These are phyloP conservation scores for Mya arenaria DNA, from an alignment of 1,140 invertebrate genomes.

Conservation along the genomic window DNA sequence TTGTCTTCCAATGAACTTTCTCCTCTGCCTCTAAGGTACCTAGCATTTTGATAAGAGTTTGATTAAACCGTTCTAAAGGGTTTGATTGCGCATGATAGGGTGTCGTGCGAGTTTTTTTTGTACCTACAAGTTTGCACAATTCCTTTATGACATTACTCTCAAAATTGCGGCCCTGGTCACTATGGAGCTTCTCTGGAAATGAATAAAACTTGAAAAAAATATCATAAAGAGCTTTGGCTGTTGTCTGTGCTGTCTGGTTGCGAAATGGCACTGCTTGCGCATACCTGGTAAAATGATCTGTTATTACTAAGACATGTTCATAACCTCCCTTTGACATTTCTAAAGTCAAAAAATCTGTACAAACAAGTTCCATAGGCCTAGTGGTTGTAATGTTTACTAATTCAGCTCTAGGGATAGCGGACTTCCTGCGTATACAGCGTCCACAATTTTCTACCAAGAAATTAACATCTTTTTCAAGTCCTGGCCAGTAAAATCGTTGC, in stretches of 20 bases:
- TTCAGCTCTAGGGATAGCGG: neutral
- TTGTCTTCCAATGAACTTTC: too few species aligned
- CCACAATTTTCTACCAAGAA: constrained; percentile 8
- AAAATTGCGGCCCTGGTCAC: constrained; percentile 54
- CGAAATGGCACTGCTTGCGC: constrained; percentile 32
- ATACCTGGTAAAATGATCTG: constrained; percentile 56
- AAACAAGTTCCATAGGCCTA: constrained; percentile 15
- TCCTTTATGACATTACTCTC: constrained; percentile 43
- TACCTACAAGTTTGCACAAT: constrained; percentile 1
- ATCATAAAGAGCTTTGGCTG: constrained; percentile 40
- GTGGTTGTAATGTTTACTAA: constrained; percentile 4
- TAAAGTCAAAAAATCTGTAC: constrained; percentile 29
- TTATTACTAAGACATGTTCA: constrained; percentile 47
- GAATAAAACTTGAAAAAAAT: constrained; percentile 39
- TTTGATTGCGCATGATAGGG: constrained; percentile 26
- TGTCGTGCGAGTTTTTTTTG: constrained; percentile 8
- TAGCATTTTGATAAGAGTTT: too few species aligned
- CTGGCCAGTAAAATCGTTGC: constrained; percentile 31
- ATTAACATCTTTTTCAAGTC: constrained; percentile 7
- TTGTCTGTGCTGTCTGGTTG: constrained; percentile 50
- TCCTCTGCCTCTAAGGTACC: too few species aligned
- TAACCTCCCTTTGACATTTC: constrained; percentile 33
- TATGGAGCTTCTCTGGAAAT: constrained; percentile 30
- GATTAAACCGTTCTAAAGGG: neutral
- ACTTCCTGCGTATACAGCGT: constrained; percentile 18